phyloP scores from a whole-genome alignment of 2,113 vertebrate genomes.

The Phyllopteryx taeniolatus region DNA sequence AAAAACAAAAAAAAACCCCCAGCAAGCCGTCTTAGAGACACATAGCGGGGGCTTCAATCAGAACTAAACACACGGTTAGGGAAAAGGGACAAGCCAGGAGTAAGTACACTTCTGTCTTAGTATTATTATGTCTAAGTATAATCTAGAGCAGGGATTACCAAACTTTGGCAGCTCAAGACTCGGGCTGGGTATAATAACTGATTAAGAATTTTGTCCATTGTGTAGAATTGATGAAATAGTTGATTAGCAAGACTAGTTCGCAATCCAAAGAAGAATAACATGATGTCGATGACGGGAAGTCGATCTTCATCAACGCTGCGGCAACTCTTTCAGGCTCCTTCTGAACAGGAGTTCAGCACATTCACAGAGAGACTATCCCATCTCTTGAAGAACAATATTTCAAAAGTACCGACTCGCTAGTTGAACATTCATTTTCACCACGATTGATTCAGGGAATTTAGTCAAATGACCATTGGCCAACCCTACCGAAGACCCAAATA shows the following conservation, averaged over 20 bases:
- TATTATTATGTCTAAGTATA: not conserved
- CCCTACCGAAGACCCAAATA: no score
- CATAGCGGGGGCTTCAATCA: not conserved
- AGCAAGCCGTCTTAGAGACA: not conserved
- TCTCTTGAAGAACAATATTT: no score
- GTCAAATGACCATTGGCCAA: no score
- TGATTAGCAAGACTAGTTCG: not conserved
- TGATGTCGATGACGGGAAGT: not conserved
- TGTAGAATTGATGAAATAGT: not conserved
- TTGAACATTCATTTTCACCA: no score
- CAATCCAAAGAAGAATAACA: not conserved
- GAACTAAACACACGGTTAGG: not conserved
- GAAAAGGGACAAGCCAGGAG: not conserved
- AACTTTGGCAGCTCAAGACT: not conserved
- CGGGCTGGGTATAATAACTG: not conserved
- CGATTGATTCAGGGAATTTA: no score
- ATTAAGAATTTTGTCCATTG: not conserved
- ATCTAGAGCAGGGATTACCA: not conserved
- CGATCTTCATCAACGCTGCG: not conserved
- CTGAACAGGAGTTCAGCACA: no score
- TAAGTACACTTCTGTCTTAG: not conserved
- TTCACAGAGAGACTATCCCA: no score
- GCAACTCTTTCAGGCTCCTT: not conserved
- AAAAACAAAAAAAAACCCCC: slow-evolving; percentile 24
- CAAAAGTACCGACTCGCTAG: no score